Evolutionary conservation across 2,113 vertebrate genomes (phyloP).

Genomic region (Suncus etruscus): DNA sequence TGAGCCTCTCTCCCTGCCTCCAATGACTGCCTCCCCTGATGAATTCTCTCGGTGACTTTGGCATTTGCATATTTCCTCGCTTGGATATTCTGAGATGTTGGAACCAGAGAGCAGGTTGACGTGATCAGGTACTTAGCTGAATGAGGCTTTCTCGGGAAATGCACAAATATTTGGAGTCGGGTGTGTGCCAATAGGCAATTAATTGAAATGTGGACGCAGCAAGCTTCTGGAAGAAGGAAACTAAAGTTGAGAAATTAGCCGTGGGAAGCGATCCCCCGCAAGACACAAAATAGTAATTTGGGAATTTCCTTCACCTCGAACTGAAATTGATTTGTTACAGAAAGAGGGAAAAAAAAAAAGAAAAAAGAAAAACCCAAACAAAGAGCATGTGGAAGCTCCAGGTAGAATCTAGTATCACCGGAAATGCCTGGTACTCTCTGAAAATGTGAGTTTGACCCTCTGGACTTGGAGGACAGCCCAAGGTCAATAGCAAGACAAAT

Average conservation of each 20-base stretch:
- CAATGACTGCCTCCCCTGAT: constrained; percentile 78
- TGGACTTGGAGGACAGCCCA: background rate
- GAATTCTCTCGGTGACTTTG: constrained; percentile 81
- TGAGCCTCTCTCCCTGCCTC: constrained; percentile 76
- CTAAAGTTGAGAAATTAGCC: constrained; percentile 75
- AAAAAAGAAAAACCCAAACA: too few species aligned
- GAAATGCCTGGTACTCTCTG: background rate
- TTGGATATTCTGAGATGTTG: constrained; percentile 78
- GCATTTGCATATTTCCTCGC: constrained; percentile 80
- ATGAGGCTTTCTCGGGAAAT: constrained; percentile 74
- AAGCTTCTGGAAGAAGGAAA: constrained; percentile 69
- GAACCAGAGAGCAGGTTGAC: constrained; percentile 78
- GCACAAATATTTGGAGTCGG: constrained; percentile 83
- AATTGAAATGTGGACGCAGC: constrained; percentile 82
- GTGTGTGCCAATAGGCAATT: constrained; percentile 76
- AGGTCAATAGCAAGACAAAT: constrained; percentile 17
- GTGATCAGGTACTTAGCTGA: constrained; percentile 80
- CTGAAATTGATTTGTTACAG: constrained; percentile 55
- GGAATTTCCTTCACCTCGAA: constrained; percentile 71
- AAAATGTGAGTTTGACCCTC: background rate
- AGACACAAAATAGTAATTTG: constrained; percentile 72
- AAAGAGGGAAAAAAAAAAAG: background rate
- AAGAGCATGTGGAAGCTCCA: background rate
- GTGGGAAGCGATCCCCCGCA: constrained; percentile 38
- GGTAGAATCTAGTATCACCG: background rate